Base-by-base conservation (phyloP, 2,113 vertebrate genomes). In the Brachirus orientalis region DNA sequence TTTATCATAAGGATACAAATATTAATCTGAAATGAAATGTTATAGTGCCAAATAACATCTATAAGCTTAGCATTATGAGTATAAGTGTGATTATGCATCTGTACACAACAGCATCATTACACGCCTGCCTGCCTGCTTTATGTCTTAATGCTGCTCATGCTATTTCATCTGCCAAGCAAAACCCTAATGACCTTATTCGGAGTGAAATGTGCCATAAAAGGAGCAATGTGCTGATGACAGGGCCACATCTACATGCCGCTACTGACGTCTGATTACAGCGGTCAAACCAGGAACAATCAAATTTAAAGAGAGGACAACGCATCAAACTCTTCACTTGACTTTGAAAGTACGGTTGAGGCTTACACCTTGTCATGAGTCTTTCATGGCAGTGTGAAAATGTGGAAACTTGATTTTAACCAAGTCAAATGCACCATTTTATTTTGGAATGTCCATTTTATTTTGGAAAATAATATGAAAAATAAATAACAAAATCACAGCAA, bases 121-220 rank as follows among this genome's bases (percentile, higher is more conserved):
- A 22, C 8, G 3, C 28, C 28, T 28, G 14, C 22, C 57, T 35
- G 38, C 22, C n/a, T 36, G 22, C 56, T 77, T 70, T 46, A 61
- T 43, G 75, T 79, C 18, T 57, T 19, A 1, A 11, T 8, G 16
- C 41, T 4, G 43, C 45, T 66, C 53, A 14, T 63, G 50, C 66
- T 46, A 35, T 61, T 72, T 74, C 84, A 71, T 81, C 79, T 83
- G 83, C 63, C 73, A 44, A 16, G 48, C 51, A 3, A 69, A 66
- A 84, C 70, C 73, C n/a, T 43, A 75, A 73, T 60, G 79, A 83
- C 85, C 79, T 85, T 72, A 70, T 83, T 82, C 78, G 76, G 71
- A 84, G 66, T 55, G 77, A 84, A 87, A 84, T 68, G 79, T 69
- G 75, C 83, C 81, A 84, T 81, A 74, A 79, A 84, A 28, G 28